Evolutionary conservation across 2,888 invertebrate genomes (phyloP), one percentile per base, ranked within the genome.

Genomic region (Ochropleura plecta): DNA sequence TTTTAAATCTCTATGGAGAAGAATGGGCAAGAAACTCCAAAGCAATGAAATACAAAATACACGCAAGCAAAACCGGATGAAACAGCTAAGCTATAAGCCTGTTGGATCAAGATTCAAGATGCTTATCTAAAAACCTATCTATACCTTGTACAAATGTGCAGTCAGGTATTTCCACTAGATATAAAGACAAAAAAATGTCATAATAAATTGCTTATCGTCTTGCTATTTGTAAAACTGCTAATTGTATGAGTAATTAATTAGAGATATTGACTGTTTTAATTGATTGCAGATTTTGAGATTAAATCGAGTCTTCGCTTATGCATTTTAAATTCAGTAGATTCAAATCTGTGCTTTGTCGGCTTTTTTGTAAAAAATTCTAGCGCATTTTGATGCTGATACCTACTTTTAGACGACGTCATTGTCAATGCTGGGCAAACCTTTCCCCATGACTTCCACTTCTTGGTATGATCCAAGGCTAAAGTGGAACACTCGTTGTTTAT

Each of bases 181-280:
- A 44, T 49, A 30, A 0, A 8, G 0, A 59, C 20, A 59, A 64
- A 74, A 46, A 59, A 83, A 57, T 44, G 20, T 49, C 70, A 20
- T 44, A 30, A 59, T 30, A 44, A 53, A 70, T 70, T 53, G 8
- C 49, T 67, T 42, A 46, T 75, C 20, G 44, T 60, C 60, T 62
- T 30, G 12, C 14, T 30, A 62, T 70, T 49, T 59, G 7, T 46
- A n/a, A 70, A 67, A 55, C 30, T 16, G 44, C 57, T 62, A 63
- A 83, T 79, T 70, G 44, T 55, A 63, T 73, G 46, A 53, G 18
- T 62, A 60, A 79, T 79, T 70, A 70, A 83, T 67, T 63, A 4
- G 9, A 51, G 12, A 57, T 59, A 53, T 69, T 16, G 40, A 49
- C 48, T 42, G 12, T 9, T 20, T 62, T 40, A 44, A 73, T 55